Percentiles rank a stretch among this genome's conserved stretches.
These are phyloP conservation scores for Cydia splendana DNA, from an alignment of 1,140 invertebrate genomes.

Conservation along the genomic window DNA sequence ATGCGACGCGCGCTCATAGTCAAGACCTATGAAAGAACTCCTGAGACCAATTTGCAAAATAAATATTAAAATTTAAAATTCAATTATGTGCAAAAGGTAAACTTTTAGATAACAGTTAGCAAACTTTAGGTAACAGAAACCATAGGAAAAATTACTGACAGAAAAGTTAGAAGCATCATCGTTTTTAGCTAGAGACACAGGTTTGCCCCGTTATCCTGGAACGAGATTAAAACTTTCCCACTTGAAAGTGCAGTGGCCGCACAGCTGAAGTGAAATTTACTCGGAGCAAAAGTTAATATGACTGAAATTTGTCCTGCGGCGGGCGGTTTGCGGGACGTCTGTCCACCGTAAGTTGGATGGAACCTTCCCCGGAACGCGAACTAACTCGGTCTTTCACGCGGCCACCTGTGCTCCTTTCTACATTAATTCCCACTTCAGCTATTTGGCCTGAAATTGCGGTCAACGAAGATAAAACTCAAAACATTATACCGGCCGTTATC, in stretches of 20 bases:
- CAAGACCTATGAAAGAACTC: background rate
- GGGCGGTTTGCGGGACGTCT: conserved; percentile 56
- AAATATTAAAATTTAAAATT: background rate
- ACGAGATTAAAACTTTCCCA: conserved; percentile 73
- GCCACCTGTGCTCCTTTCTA: conserved; percentile 51
- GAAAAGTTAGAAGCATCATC: conserved; percentile 30
- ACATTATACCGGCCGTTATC: conserved; percentile 26
- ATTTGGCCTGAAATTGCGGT: conserved; percentile 34
- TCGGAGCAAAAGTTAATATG: conserved; percentile 74
- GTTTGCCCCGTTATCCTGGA: conserved; percentile 45
- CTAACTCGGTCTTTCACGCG: conserved; percentile 48
- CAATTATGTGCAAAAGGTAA: background rate
- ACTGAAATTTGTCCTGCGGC: conserved; percentile 70
- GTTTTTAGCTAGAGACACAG: conserved; percentile 40
- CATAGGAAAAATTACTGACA: conserved; percentile 21
- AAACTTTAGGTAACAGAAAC: background rate
- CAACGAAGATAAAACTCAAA: conserved; percentile 31
- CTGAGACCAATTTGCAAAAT: background rate
- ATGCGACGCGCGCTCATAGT: background rate
- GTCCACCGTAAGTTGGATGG: conserved; percentile 50
- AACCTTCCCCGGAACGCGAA: conserved; percentile 49
- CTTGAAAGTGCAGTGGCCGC: conserved; percentile 69
- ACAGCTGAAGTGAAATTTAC: conserved; percentile 66
- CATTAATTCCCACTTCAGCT: conserved; percentile 39
- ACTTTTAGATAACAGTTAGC: background rate